Conservation (phyloP, 2,797 vertebrate genomes). For the Thalassophryne amazonica region DNA sequence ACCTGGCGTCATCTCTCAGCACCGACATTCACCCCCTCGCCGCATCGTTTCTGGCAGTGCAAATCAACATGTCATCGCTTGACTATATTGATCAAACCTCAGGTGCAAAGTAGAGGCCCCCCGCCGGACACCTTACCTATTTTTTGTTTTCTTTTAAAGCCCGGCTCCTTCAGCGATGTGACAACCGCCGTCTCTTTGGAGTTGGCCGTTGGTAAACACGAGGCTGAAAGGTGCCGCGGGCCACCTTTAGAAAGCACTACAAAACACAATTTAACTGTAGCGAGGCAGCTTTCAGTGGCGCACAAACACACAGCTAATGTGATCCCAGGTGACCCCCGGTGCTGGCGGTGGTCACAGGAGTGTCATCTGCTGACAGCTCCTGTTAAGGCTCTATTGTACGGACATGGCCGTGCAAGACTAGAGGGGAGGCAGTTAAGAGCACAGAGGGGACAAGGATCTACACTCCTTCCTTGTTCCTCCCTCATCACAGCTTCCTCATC, state of each 20-base stretch:
- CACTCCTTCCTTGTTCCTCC: constrained; percentile 43
- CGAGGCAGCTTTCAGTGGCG: constrained; percentile 74
- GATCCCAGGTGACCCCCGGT: constrained; percentile 66
- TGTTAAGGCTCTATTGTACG: constrained; percentile 81
- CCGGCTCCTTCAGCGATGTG: constrained; percentile 7
- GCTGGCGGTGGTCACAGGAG: constrained; percentile 63
- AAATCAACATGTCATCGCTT: constrained; percentile 82
- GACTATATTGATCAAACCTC: constrained; percentile 73
- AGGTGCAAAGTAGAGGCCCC: constrained; percentile 74
- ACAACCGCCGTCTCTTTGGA: constrained; percentile 31
- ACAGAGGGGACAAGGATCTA: constrained; percentile 70
- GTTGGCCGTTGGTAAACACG: constrained; percentile 66
- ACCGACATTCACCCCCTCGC: constrained; percentile 67
- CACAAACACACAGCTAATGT: constrained; percentile 79
- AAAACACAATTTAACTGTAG: constrained; percentile 73
- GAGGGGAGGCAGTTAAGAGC: constrained; percentile 68
- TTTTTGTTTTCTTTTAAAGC: constrained; percentile 18
- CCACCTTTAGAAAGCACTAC: constrained; percentile 65
- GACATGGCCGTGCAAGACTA: constrained; percentile 71
- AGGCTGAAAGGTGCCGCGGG: constrained; percentile 64
- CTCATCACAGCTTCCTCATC: constrained; percentile 60
- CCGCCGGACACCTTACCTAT: constrained; percentile 60
- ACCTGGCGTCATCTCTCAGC: constrained; percentile 91
- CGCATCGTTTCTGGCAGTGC: constrained; percentile 62
- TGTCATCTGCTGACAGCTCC: constrained; percentile 83